Evolutionary conservation across 2,888 invertebrate genomes (phyloP).

Genomic region (Cantharis rufa): DNA sequence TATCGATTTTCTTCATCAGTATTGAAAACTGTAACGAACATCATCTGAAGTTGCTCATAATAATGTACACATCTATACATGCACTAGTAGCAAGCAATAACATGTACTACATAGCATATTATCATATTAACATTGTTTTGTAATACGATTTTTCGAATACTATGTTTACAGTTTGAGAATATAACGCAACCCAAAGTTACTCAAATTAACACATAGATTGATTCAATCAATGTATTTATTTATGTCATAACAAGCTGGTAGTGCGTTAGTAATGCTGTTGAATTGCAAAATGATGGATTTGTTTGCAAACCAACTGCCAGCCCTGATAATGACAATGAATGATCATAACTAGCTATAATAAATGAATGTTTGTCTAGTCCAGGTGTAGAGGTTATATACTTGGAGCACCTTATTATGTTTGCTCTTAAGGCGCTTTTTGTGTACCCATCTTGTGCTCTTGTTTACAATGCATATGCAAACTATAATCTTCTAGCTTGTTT

Average conservation of each 20-base stretch:
- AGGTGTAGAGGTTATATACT: conserved; percentile 20
- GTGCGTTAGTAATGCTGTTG: background rate
- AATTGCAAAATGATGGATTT: conserved; percentile 19
- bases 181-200: background rate
- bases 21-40: no score
- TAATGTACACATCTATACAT: background rate
- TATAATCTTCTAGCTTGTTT: conserved; percentile 26
- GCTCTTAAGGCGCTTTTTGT: conserved; percentile 16
- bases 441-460: conserved; percentile 19
- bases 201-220: background rate
- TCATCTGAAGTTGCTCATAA: background rate
- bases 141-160: background rate
- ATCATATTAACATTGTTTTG: background rate
- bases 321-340: conserved; percentile 34
- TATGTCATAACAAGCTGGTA: background rate
- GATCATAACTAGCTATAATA: conserved; percentile 33
- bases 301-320: conserved; percentile 32
- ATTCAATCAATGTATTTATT: background rate
- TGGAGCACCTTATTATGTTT: conserved; percentile 23
- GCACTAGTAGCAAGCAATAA: no score
- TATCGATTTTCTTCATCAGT: background rate
- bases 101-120: no score
- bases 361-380: conserved; percentile 29
- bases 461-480: conserved; percentile 24
- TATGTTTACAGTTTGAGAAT: background rate